Base-by-base conservation (phyloP, 2,888 invertebrate genomes). In the Chaetogeoica ovagalla region DNA sequence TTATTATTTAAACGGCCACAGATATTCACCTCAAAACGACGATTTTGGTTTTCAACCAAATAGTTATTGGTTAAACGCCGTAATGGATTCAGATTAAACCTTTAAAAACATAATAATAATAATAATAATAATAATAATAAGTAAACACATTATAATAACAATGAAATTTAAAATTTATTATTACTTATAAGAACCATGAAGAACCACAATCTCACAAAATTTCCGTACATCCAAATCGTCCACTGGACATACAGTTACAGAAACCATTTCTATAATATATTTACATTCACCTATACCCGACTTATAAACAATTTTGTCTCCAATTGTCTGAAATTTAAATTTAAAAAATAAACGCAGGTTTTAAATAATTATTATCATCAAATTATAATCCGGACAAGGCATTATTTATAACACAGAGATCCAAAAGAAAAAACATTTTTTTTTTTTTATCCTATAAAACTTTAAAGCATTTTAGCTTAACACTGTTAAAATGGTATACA, bases 11-110 rank as follows among this genome's bases (percentile, higher is more conserved):
- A 63, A 63, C 70, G 62, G 15, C 79, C 79, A 71, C 79, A 79
- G 23, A 79, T 79, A 71, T 79, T 79, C 1, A 79, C 17, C 9
- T 70, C 62, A 63, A 79, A 79, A 23, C 19, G 39, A 23, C 70
- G 79, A 55, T 55, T 70, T n/a, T 79, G 52, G 4, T 70, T 79
- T 79, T 55, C 43, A 63, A 79, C 70, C 39, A 70, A 55, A 71
- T 79, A 79, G 37, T 71, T 63, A 19, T 5, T 23, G 1, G 69
- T 62, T 39, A 55, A 62, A 55, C 70, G 52, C 6, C 79, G 69
- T 55, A 79, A 63, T 11, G 39, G 52, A 55, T 39, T 71, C 19
- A 79, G 60, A 39, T 71, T 71, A 55, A 79, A 63, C 3, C 79
- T 70, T 37, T 6, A 70, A 70, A 62, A 39, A 13, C n/a, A n/a